Base-by-base conservation (phyloP, 2,113 vertebrate species). In the Notechis scutatus region DNA sequence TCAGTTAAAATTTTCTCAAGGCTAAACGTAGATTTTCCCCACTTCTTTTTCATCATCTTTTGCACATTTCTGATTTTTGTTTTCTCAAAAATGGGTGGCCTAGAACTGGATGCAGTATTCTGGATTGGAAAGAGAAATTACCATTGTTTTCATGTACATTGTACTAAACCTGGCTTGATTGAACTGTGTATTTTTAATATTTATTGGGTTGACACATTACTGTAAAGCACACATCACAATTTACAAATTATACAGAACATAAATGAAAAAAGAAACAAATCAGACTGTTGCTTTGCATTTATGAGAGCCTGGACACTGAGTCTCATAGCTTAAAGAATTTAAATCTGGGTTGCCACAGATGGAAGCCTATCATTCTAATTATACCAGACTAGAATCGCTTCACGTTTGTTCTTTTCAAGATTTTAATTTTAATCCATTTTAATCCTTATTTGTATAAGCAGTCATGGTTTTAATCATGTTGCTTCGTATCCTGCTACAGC, bases 401-500 rank as follows among this genome's bases (percentile, higher is more conserved):
- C 18, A 55, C 9, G 18, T 89, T 81, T 89, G 34, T 52, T 81
- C 54, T 74, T 52, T 50, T 9, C 26, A 85, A 90, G 42, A 42
- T 61, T n/a, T 61, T n/a, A 26, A 50, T 90, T 86, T 69, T 69
- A 69, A 69, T 69, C 92, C 23, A 54, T 64, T 50, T 88, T 90
- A 45, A 59, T 20, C 24, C 34, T 47, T 21, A 92, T 74, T 86
- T 91, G 3, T 56, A 91, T 3, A 1, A 23, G n/a, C 61, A 50
- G 91, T 50, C 57, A 61, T 0, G 0, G 34, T 90, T 95, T 94
- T 47, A 90, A 55, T 91, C 61, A 93, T 95, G 91, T 92, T 87
- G 93, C 26, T 61, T 92, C 47, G 91, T 93, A 87, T 81, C 45
- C 45, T 74, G 50, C 91, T 90, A 91, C 54, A 89, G 81, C 11